These are phyloP conservation scores for Epinephelus malabaricus DNA, from an alignment of 2,797 vertebrate species.

Conservation along the genomic window DNA sequence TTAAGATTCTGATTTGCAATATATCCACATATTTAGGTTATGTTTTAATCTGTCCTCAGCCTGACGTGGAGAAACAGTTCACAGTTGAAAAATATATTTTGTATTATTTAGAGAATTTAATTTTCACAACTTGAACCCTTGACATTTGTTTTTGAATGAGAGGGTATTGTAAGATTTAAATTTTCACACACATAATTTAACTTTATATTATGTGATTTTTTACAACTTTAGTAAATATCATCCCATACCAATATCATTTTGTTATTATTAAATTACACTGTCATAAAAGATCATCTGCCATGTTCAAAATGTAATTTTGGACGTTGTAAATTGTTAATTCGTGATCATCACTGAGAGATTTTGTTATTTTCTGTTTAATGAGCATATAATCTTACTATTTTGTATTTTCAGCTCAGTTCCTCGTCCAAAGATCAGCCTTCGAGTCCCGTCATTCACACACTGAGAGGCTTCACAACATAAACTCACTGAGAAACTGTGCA, in stretches of 20 bases:
- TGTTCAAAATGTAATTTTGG: neutral
- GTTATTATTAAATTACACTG: no score
- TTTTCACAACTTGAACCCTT: neutral
- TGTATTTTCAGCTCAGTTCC: constrained; percentile 32
- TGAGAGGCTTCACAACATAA: neutral
- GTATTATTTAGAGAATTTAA: no score
- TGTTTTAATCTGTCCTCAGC: no score
- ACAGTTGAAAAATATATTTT: neutral
- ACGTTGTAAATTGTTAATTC: neutral
- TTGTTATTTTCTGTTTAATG: neutral
- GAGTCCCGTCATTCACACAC: constrained; percentile 31
- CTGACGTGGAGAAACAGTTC: neutral
- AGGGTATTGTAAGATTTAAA: no score
- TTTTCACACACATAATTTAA: no score
- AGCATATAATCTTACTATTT: constrained; percentile 14
- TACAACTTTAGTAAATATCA: neutral
- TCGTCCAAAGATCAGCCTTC: constrained; percentile 21
- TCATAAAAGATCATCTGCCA: neutral
- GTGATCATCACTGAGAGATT: neutral
- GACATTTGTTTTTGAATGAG: no score
- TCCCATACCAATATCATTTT: neutral
- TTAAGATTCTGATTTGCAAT: neutral
- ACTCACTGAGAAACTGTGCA: neutral
- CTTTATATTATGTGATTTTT: neutral
- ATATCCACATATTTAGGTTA: no score